A percentile compares a stretch with the other conserved stretches of the same genome.
Conservation (phyloP, 2,888 invertebrate genomes). For the Ashinkailepas kermadecensis region DNA sequence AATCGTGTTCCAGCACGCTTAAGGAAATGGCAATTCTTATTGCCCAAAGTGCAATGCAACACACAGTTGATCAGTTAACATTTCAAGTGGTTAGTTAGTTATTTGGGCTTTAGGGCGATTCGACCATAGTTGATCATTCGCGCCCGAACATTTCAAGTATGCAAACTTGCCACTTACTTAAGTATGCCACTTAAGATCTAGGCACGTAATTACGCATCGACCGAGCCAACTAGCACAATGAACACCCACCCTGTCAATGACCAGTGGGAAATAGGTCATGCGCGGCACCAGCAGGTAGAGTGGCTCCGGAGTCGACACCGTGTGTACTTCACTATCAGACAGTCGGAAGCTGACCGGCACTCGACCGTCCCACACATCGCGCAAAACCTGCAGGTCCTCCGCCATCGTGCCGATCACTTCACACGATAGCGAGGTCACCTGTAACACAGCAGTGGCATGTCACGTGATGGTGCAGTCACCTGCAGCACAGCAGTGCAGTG, state of each 20-base stretch:
- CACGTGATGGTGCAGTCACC: no score
- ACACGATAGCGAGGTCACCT: no score
- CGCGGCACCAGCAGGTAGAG: slow-evolving; percentile 90
- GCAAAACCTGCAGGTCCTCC: slow-evolving; percentile 85
- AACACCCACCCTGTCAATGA: slow-evolving; percentile 76
- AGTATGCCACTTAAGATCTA: background rate
- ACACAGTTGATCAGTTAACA: no score
- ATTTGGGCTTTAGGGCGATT: no score
- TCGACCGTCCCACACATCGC: slow-evolving; percentile 93
- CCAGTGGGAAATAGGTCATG: slow-evolving; percentile 86
- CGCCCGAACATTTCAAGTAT: slow-evolving; percentile 8
- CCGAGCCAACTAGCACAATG: no score
- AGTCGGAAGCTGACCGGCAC: slow-evolving; percentile 88
- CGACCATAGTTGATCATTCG: background rate
- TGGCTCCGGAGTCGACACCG: slow-evolving; percentile 82
- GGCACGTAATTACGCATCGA: no score
- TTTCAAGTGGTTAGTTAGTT: no score
- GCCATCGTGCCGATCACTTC: slow-evolving; percentile 44
- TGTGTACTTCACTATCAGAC: slow-evolving; percentile 77
- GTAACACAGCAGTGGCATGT: no score
- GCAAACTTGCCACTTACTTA: no score
- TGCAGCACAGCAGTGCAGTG: no score
- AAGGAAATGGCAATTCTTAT: no score
- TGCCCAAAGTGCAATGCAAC: no score
- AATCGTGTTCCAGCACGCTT: background rate